Evolutionary conservation across 2,888 invertebrate species (phyloP), one percentile per base, ranked within the genome.

Genomic region (Eilema caniola): DNA sequence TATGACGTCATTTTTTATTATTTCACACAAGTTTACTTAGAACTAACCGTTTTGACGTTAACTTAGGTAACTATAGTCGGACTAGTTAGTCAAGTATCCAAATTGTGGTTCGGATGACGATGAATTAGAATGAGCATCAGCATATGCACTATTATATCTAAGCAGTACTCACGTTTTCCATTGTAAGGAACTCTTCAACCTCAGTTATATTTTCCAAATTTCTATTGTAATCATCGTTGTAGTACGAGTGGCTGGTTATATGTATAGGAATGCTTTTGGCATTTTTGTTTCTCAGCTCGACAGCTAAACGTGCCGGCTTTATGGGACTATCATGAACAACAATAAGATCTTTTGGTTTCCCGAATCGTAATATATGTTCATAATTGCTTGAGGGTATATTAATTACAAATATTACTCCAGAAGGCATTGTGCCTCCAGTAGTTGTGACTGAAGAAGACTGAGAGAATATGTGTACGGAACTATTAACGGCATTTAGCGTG

Each of bases 371-470:
- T 60, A 96, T 94, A 83, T 97, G 96, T 88, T 97, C 97, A 83
- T 96, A 96, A 86, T 96, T 97, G 69, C 96, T 95, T 72, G 97
- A 96, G 12, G 97, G 97, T 81, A 97, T 96, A 84, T 96, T 96
- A 73, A 97, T 96, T 70, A 97, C 88, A 85, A 97, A 97, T 74
- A 97, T 95, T 10, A 97, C 97, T 77, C 97, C 97, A 5, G 92
- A 86, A 68, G 96, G 95, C 96, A 96, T 96, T 28, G 66, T 74
- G 60, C 66, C 14, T 33, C 33, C 25, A 66, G 12, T 2, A 7
- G 8, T 12, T 28, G 25, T 31, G 16, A 31, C 37, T 66, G n/a
- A 60, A 57, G 57, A 24, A 64, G 57, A 73, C 65, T 78, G 68
- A 72, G 66, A 76, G 33, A 71, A 62, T 66, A 14, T 23, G 66